phyloP scores from a whole-genome alignment of 2,113 vertebrate genomes.

The Machaerirhynchus nigripectus region DNA sequence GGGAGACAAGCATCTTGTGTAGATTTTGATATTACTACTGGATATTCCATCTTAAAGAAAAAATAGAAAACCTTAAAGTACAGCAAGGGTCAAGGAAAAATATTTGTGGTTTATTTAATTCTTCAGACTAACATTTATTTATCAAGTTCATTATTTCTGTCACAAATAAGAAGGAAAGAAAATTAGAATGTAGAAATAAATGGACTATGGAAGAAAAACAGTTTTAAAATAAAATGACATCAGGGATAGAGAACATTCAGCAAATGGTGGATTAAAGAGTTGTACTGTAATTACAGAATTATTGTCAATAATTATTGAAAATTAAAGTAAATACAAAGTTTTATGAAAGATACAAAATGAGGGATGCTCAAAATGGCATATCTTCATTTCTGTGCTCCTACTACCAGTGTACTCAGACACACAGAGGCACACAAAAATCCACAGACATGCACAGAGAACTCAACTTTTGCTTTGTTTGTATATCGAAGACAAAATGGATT shows the following conservation, averaged over 20 bases:
- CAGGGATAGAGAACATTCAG: background rate
- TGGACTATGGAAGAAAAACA: background rate
- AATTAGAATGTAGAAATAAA: background rate
- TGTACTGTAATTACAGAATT: background rate
- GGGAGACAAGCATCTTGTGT: background rate
- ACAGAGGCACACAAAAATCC: background rate
- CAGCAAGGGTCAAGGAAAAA: background rate
- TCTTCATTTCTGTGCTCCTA: background rate
- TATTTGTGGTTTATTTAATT: background rate
- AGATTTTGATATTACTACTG: background rate
- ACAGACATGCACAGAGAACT: background rate
- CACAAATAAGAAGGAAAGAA: background rate
- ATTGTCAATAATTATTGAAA: background rate
- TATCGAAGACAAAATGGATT: background rate
- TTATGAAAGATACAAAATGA: background rate
- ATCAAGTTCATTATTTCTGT: background rate
- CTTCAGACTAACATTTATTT: background rate
- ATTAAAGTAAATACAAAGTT: background rate
- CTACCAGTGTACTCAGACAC: background rate
- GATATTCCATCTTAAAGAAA: background rate
- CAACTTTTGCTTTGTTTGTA: background rate
- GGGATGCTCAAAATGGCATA: background rate
- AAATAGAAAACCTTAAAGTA: background rate
- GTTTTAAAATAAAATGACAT: background rate
- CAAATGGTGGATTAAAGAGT: background rate